These are phyloP conservation scores for Melanotaenia maccullochi DNA, from an alignment of 2,797 vertebrate species.

Conservation along the genomic window DNA sequence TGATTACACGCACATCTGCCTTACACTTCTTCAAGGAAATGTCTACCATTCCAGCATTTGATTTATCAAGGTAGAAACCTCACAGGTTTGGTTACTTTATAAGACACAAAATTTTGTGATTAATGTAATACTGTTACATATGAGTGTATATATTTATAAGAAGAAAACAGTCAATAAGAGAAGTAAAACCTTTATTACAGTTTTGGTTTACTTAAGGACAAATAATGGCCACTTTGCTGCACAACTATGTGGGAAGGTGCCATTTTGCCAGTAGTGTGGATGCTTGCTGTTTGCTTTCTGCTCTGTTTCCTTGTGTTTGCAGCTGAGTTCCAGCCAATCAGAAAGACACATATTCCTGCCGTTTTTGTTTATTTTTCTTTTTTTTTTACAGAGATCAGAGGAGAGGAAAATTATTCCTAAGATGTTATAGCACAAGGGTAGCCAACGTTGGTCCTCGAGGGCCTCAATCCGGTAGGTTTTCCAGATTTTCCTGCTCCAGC, in stretches of 20 bases:
- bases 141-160: not conserved
- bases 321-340: not conserved
- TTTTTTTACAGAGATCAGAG: no score
- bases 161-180: not conserved
- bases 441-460: no score
- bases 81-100: no score
- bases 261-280: not conserved
- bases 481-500: no score
- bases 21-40: slow-evolving; percentile 22
- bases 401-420: no score
- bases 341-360: not conserved
- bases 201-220: not conserved
- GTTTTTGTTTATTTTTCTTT: no score
- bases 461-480: no score
- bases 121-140: no score
- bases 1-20: slow-evolving; percentile 65
- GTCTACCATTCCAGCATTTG: slow-evolving; percentile 8
- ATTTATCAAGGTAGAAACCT: no score
- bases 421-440: no score
- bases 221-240: not conserved
- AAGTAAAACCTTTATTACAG: no score
- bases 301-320: not conserved
- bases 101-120: no score
- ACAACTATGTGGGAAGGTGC: not conserved
- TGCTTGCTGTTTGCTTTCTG: not conserved